Conservation (phyloP, 2,888 invertebrate genomes). For the Philaethria dido region DNA sequence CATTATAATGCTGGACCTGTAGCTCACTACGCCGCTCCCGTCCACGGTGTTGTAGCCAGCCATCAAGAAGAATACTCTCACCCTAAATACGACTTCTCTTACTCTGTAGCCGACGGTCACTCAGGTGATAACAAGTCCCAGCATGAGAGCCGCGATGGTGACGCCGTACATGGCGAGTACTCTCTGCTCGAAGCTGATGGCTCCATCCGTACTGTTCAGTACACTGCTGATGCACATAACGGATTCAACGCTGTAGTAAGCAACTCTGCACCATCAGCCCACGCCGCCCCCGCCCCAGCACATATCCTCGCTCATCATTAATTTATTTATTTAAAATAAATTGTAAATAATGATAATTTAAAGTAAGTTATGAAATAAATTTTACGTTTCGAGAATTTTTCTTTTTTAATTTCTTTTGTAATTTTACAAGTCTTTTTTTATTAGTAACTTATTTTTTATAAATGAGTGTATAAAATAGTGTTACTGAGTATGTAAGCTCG, state of each 20-base stretch:
- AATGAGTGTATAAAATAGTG: too few species aligned
- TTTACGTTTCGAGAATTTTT: neutral
- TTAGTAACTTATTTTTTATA: too few species aligned
- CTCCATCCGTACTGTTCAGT: slow-evolving; percentile 80
- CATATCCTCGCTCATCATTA: slow-evolving; percentile 56
- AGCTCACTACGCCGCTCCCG: slow-evolving; percentile 62
- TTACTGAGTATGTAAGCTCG: too few species aligned
- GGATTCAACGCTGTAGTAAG: slow-evolving; percentile 65
- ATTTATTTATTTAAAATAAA: slow-evolving; percentile 29
- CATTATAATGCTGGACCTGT: slow-evolving; percentile 50
- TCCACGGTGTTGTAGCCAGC: slow-evolving; percentile 59
- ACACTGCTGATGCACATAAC: slow-evolving; percentile 79
- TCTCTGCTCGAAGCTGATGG: slow-evolving; percentile 79
- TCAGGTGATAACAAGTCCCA: slow-evolving; percentile 71
- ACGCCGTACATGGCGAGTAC: slow-evolving; percentile 82
- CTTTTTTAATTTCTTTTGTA: neutral
- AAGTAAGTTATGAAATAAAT: slow-evolving; percentile 5
- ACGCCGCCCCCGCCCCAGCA: slow-evolving; percentile 46
- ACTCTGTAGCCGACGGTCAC: slow-evolving; percentile 79
- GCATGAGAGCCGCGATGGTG: slow-evolving; percentile 82
- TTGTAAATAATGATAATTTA: slow-evolving; percentile 2
- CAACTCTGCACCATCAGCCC: slow-evolving; percentile 46
- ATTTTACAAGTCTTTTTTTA: neutral
- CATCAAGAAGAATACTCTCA: slow-evolving; percentile 56
- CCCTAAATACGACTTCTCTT: slow-evolving; percentile 61